These are phyloP conservation scores for Dendroctonus ponderosae DNA, from an alignment of 1,140 invertebrate species.

Conservation along the genomic window DNA sequence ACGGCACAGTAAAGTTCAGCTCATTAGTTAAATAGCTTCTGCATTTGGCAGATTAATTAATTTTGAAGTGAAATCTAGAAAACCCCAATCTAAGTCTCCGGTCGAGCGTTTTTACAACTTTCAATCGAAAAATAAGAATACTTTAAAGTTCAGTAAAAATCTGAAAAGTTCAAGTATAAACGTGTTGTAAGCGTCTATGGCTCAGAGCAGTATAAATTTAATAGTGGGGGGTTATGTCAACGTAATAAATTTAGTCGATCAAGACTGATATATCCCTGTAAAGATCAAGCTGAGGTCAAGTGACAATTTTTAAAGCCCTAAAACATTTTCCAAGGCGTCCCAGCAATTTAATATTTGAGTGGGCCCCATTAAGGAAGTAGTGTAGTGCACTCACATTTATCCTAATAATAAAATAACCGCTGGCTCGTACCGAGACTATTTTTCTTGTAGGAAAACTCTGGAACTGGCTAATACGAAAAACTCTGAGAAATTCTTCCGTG, in stretches of 20 bases:
- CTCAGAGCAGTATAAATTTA: too few species aligned
- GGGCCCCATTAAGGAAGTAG: constrained; percentile 26
- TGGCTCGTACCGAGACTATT: constrained; percentile 23
- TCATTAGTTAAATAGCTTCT: background rate
- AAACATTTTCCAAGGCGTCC: constrained; percentile 14
- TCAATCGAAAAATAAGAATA: background rate
- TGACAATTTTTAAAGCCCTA: constrained; percentile 10
- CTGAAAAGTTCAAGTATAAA: too few species aligned
- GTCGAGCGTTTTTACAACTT: background rate
- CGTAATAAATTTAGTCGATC: too few species aligned
- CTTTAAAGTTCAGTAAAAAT: too few species aligned
- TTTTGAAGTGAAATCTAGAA: background rate
- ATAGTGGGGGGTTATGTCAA: too few species aligned
- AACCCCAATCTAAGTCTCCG: background rate
- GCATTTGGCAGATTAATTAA: constrained; percentile 8
- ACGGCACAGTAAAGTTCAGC: too few species aligned
- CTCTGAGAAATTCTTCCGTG: constrained; percentile 33
- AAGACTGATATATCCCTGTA: too few species aligned
- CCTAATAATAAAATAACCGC: constrained; percentile 34
- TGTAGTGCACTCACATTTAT: constrained; percentile 30
- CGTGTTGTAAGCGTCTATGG: too few species aligned
- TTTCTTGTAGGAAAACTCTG: constrained; percentile 29
- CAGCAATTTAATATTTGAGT: constrained; percentile 29
- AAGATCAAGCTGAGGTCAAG: background rate
- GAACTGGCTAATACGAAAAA: constrained; percentile 27